Percentiles rank a stretch among this genome's conserved stretches.
Conservation (phyloP, 2,797 vertebrate species). For the Myoxocephalus aenaeus region DNA sequence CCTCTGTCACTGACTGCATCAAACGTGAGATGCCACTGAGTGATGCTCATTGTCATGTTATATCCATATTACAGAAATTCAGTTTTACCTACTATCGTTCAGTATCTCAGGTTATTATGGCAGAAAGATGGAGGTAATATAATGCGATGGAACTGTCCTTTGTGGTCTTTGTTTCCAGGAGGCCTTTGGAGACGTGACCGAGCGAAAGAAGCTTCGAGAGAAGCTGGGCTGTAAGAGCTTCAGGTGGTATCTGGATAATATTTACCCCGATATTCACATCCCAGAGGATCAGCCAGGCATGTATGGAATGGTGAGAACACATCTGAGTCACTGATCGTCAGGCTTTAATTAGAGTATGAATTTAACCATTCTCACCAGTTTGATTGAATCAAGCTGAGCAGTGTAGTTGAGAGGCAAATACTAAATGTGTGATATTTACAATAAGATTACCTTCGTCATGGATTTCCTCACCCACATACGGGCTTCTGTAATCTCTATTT, state of each 20-base stretch:
- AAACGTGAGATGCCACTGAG: neutral
- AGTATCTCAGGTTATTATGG: neutral
- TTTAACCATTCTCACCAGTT: neutral
- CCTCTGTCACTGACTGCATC: constrained; percentile 5
- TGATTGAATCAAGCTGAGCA: neutral
- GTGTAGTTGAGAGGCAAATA: neutral
- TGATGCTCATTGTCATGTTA: neutral
- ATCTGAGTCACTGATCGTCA: neutral
- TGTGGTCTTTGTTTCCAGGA: constrained; percentile 83
- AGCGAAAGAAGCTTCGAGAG: constrained; percentile 86
- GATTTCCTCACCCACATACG: neutral
- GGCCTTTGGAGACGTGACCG: constrained; percentile 93
- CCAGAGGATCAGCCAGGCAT: constrained; percentile 92
- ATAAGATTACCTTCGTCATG: neutral
- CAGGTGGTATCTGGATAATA: constrained; percentile 93
- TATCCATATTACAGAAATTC: neutral
- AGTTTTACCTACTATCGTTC: neutral
- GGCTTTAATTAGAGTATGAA: neutral
- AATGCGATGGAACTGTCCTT: neutral
- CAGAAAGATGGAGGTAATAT: neutral
- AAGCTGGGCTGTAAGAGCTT: constrained; percentile 93
- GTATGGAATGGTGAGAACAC: constrained; percentile 92
- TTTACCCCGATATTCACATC: constrained; percentile 93
- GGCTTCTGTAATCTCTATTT: neutral
- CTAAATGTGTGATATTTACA: neutral